Percentiles rank a stretch among this genome's conserved stretches.
These are phyloP conservation scores for Sebastes fasciatus DNA, from an alignment of 2,113 vertebrate species.

Conservation along the genomic window DNA sequence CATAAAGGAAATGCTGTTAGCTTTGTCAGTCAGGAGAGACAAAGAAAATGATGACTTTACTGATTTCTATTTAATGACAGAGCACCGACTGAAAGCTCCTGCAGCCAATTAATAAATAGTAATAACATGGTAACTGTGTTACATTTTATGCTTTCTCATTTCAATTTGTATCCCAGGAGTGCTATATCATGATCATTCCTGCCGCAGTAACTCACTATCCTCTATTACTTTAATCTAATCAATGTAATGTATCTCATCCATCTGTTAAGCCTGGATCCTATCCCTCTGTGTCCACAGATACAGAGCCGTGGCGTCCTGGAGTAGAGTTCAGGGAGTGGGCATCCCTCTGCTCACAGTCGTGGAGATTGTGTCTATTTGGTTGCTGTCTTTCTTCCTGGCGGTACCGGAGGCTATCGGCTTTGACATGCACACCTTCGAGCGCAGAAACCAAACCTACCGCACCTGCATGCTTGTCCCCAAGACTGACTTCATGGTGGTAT, in stretches of 20 bases:
- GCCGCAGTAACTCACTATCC: background rate
- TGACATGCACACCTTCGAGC: slow-evolving; percentile 85
- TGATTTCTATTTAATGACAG: slow-evolving; percentile 27
- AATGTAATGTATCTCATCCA: background rate
- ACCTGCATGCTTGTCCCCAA: slow-evolving; percentile 91
- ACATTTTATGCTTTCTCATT: background rate
- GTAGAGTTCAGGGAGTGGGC: slow-evolving; percentile 96
- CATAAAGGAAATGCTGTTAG: slow-evolving; percentile 39
- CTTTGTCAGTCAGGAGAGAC: slow-evolving; percentile 52
- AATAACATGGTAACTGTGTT: background rate
- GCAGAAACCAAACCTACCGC: slow-evolving; percentile 78
- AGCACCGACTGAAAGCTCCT: background rate
- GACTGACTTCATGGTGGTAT: slow-evolving; percentile 87
- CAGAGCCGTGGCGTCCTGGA: slow-evolving; percentile 97
- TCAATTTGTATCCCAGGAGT: background rate
- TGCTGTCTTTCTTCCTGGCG: slow-evolving; percentile 92
- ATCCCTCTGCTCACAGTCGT: slow-evolving; percentile 93
- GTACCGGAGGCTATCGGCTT: slow-evolving; percentile 94
- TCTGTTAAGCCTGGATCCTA: background rate
- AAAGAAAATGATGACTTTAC: slow-evolving; percentile 21
- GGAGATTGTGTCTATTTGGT: slow-evolving; percentile 94
- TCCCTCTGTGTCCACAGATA: slow-evolving; percentile 85
- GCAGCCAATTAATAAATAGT: background rate
- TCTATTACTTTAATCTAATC: background rate
- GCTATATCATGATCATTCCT: background rate